Percentiles rank a stretch among this genome's conserved stretches.
Evolutionary conservation across 2,113 vertebrate genomes (phyloP).

Genomic region (Rallus limicola): DNA sequence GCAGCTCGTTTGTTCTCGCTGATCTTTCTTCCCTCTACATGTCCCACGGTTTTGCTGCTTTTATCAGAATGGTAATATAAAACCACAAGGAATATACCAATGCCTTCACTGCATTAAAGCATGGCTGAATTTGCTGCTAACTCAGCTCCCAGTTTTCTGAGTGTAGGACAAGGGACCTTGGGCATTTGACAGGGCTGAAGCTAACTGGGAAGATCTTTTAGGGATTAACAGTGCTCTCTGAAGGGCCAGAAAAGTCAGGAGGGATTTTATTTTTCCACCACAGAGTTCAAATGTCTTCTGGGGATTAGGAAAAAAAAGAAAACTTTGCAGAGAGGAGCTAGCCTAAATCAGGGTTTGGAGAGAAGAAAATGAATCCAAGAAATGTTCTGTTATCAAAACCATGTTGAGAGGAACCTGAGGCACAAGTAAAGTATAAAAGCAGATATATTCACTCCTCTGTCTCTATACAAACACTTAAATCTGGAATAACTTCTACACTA

Average conservation of each 20-base stretch:
- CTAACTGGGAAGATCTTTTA: neutral
- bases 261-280: neutral
- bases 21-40: neutral
- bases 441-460: neutral
- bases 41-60: neutral
- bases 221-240: neutral
- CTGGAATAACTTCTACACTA: neutral
- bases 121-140: neutral
- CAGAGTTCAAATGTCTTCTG: neutral
- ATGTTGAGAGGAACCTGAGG: neutral
- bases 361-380: neutral
- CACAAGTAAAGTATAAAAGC: neutral
- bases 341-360: neutral
- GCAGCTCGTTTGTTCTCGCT: neutral
- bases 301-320: neutral
- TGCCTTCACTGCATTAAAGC: neutral
- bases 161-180: neutral
- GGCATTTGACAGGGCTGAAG: neutral
- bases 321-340: neutral
- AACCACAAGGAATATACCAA: neutral
- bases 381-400: neutral
- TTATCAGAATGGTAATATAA: neutral
- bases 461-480: neutral
- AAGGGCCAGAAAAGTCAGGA: neutral
- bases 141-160: neutral